Base-by-base conservation (phyloP, 1,140 invertebrate species). In the Bradynema listronoti region DNA sequence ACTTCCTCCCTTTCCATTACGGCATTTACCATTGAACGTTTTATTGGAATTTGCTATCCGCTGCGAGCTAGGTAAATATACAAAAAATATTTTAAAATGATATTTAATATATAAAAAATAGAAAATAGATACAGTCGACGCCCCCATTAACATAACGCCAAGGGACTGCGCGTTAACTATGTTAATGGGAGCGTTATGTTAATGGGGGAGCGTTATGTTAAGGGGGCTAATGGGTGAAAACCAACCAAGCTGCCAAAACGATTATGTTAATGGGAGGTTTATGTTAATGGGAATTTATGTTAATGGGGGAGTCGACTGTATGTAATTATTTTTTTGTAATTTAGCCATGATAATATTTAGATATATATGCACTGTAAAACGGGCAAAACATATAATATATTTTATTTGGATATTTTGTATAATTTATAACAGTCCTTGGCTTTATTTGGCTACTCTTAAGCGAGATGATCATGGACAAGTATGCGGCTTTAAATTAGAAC, bases 1-100 rank as follows among this genome's bases (percentile, higher is more conserved):
- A 51, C 63, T 0, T 85, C 84, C 0, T 83, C 84, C 0, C 74
- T 86, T 25, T 84, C 83, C 29, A 83, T 86, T 33, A 83, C 85
- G 16, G 85, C 85, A 0, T 86, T 86, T 78, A 86, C 85, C 1
- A 81, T 86, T 4, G 83, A 84, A 67, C 68, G 83, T 25, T 84
- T 83, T 69, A 83, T 85, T 43, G 83, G 83, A 49, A 85, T 84
- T 34, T 85, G 83, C 59, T 80, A 84, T 68, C 84, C 83, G 0
- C 81, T 85, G 76, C 78, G 80, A 62, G 84, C 84, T 3, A 70
- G 73, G 72, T 78, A 53, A 52, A 60, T 2, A 43, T 22, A 45
- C 19, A 30, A 27, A 11, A 51, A 2, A 30, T 6, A 51, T 22
- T 45, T 51, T 43, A 43, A n/a, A 1, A 56, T 1, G n/a, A 46